Evolutionary conservation across 64 coral and sea anemone species (phyloP).

Genomic region (Porites lutea): DNA sequence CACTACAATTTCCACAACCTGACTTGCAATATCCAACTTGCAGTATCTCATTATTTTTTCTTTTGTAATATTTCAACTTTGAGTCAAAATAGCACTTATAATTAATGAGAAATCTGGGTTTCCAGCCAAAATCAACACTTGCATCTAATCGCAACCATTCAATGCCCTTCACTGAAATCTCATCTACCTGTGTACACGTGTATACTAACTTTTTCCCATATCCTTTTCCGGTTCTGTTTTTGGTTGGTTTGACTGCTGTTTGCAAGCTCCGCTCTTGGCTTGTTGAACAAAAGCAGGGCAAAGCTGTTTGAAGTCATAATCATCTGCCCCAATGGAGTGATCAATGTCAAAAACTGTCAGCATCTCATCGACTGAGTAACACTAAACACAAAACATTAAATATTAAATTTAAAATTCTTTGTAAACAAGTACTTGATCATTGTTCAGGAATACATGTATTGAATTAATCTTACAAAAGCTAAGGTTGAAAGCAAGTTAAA

Average conservation of each 20-base stretch:
- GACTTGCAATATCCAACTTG: no score
- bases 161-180: no score
- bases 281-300: slow-evolving; percentile 84
- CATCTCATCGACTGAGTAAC: slow-evolving; percentile 72
- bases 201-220: slow-evolving; percentile 30
- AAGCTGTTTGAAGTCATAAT: slow-evolving; percentile 66
- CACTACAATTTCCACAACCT: no score
- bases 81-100: no score
- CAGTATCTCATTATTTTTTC: no score
- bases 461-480: background rate
- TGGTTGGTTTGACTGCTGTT: background rate
- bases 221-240: background rate
- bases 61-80: no score
- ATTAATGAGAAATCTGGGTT: no score
- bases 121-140: no score
- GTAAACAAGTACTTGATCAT: no score
- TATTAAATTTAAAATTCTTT: no score
- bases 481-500: background rate
- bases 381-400: slow-evolving; percentile 18
- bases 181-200: background rate
- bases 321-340: slow-evolving; percentile 68
- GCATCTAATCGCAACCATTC: no score
- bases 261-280: slow-evolving; percentile 69
- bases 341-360: slow-evolving; percentile 72
- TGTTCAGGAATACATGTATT: background rate